phyloP scores from a whole-genome alignment of 2,888 invertebrate species.

The Polyommatus iphigenia region DNA sequence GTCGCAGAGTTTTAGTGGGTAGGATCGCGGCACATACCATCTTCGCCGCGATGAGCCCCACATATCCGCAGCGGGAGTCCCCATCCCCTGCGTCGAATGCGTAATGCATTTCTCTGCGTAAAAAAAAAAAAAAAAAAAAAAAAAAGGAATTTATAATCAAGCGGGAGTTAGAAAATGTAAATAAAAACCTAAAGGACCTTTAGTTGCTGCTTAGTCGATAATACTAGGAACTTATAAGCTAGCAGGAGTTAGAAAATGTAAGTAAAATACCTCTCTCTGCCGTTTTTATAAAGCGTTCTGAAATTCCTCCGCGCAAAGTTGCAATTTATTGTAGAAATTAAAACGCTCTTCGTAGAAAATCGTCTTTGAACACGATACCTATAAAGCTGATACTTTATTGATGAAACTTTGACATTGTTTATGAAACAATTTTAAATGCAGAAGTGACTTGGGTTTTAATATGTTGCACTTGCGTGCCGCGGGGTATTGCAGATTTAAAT shows the following conservation, averaged over 20 bases:
- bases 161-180: no score
- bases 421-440: neutral
- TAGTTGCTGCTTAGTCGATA: neutral
- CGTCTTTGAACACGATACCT: constrained; percentile 1
- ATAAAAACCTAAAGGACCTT: neutral
- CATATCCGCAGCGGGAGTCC: no score
- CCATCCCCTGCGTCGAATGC: no score
- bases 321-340: neutral
- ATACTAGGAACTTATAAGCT: neutral
- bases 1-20: no score
- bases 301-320: neutral
- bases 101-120: no score
- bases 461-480: neutral
- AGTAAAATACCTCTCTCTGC: neutral
- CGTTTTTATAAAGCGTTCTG: neutral
- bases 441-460: neutral
- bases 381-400: constrained; percentile 5
- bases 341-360: neutral
- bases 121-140: no score
- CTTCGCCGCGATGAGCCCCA: no score
- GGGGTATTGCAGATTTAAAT: neutral
- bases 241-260: neutral
- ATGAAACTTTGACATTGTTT: neutral
- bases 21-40: no score
- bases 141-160: no score